These are phyloP conservation scores for Ochropleura plecta DNA, from an alignment of 2,888 invertebrate species.

Conservation along the genomic window DNA sequence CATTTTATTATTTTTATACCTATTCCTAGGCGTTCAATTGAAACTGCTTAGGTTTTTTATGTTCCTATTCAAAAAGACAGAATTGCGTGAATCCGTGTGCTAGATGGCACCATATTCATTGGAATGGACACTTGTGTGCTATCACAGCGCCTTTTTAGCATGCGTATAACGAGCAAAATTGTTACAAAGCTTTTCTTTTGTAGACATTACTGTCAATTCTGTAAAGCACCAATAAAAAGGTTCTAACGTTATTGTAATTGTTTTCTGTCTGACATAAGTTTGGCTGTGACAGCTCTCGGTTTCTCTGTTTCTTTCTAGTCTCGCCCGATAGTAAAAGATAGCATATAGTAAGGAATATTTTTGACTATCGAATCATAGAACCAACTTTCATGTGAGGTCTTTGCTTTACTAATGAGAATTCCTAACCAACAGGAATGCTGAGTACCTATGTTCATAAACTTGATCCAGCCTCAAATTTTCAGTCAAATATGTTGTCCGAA, in stretches of 20 bases:
- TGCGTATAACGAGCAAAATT: constrained; percentile 16
- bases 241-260: not conserved
- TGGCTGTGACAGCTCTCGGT: not conserved
- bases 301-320: constrained; percentile 7
- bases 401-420: not conserved
- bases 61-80: constrained; percentile 40
- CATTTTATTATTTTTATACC: constrained; percentile 62
- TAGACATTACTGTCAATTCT: constrained; percentile 29
- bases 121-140: constrained; percentile 32
- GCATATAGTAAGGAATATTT: not conserved
- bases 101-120: constrained; percentile 37
- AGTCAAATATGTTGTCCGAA: not conserved
- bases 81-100: constrained; percentile 33
- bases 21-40: constrained; percentile 49
- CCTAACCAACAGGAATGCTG: not conserved
- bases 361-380: not conserved
- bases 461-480: constrained; percentile 1
- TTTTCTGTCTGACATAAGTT: not conserved
- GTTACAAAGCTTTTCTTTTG: constrained; percentile 22
- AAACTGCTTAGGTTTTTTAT: constrained; percentile 51
- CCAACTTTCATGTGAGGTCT: not conserved
- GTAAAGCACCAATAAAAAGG: constrained; percentile 3
- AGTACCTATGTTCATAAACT: not conserved
- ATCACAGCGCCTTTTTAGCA: constrained; percentile 25
- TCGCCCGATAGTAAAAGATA: not conserved